Evolutionary conservation across 2,113 vertebrate genomes (phyloP).

Genomic region (Naja naja): DNA sequence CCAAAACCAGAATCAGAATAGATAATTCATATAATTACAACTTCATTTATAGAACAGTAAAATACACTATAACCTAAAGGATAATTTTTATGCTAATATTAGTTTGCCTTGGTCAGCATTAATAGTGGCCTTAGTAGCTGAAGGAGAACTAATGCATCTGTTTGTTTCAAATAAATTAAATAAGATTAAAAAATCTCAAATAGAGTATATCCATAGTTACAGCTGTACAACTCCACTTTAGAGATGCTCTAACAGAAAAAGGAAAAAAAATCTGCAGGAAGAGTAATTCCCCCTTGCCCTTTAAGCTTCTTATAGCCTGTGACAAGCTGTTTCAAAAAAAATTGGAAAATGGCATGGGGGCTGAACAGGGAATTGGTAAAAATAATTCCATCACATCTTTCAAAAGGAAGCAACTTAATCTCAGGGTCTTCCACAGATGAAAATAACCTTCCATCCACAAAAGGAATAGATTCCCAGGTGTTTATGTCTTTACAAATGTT

Average conservation of each 20-base stretch:
- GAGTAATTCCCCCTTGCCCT: background rate
- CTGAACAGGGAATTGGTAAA: background rate
- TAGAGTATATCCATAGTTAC: background rate
- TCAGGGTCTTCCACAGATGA: background rate
- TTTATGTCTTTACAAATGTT: background rate
- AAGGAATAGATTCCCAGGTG: background rate
- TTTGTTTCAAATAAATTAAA: background rate
- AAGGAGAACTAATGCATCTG: background rate
- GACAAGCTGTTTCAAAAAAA: background rate
- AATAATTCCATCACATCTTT: background rate
- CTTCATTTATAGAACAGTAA: background rate
- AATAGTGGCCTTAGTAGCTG: background rate
- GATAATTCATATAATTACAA: background rate
- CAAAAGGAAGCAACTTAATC: background rate
- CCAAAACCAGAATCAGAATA: background rate
- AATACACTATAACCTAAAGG: background rate
- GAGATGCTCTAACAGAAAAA: background rate
- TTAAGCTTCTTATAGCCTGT: background rate
- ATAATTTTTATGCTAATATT: background rate
- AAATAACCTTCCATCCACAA: background rate
- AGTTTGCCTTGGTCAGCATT: background rate
- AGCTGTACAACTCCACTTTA: background rate
- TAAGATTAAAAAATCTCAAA: background rate
- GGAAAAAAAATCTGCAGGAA: background rate
- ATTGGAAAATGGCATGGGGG: background rate